These are phyloP conservation scores for Pagetopsis macropterus DNA, from an alignment of 2,797 vertebrate species.

Conservation along the genomic window DNA sequence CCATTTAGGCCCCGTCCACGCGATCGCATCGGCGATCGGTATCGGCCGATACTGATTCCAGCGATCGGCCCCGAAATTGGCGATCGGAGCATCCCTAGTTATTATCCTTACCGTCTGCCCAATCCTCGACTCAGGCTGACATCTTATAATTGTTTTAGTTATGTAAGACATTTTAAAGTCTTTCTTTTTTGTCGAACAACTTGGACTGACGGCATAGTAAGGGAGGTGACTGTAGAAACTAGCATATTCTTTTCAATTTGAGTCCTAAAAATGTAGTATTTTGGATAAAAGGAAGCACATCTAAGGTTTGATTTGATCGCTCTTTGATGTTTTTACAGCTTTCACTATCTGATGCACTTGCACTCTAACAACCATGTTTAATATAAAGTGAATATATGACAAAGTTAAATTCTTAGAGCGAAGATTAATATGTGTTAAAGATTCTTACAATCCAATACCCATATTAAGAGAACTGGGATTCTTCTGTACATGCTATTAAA, in stretches of 20 bases:
- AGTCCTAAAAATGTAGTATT: neutral
- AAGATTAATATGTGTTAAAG: neutral
- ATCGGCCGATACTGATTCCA: no score
- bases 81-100: no score
- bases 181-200: constrained; percentile 7
- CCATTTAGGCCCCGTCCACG: no score
- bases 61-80: no score
- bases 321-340: neutral
- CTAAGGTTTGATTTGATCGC: neutral
- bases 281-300: neutral
- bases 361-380: no score
- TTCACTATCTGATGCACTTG: neutral
- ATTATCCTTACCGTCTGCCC: neutral
- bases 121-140: neutral
- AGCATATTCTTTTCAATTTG: neutral
- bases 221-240: neutral
- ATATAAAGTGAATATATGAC: neutral
- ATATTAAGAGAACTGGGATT: neutral
- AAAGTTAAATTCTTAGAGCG: neutral
- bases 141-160: constrained; percentile 8
- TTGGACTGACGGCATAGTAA: constrained; percentile 1
- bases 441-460: neutral
- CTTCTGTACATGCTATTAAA: neutral
- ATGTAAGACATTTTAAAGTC: neutral
- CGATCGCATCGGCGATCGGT: no score